Percentiles rank a stretch among this genome's conserved stretches.
Conservation (phyloP, 2,888 invertebrate genomes). For the Vesta saturnalis region DNA sequence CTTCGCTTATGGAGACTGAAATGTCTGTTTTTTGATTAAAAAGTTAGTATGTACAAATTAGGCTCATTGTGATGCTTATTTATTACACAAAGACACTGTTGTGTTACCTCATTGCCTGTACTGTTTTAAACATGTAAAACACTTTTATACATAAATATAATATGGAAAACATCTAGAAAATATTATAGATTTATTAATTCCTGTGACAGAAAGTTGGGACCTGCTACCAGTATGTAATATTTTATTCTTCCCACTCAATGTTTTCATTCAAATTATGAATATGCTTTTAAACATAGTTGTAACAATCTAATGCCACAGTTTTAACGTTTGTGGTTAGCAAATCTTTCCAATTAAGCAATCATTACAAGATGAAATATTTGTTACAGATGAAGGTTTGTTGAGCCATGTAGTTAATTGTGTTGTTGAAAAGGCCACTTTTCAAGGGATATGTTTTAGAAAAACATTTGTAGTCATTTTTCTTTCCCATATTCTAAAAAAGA, state of each 20-base stretch:
- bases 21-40: conserved; percentile 18
- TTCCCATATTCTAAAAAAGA: too few relatives aligned
- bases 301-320: too few relatives aligned
- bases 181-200: conserved; percentile 43
- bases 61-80: conserved; percentile 43
- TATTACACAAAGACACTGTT: conserved; percentile 42
- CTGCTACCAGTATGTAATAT: conserved; percentile 16
- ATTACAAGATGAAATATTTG: too few relatives aligned
- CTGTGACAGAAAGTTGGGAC: conserved; percentile 41
- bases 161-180: conserved; percentile 54
- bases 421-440: too few relatives aligned
- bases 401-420: too few relatives aligned
- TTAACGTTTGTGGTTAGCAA: too few relatives aligned
- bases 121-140: conserved; percentile 56
- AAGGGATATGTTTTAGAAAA: too few relatives aligned
- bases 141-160: conserved; percentile 61
- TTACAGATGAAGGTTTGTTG: too few relatives aligned
- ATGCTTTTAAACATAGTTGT: too few relatives aligned
- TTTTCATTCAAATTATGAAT: too few relatives aligned
- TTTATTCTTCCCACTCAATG: not conserved
- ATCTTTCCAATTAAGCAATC: too few relatives aligned
- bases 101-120: conserved; percentile 46
- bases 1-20: conserved; percentile 30
- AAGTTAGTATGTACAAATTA: conserved; percentile 34
- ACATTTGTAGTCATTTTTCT: too few relatives aligned